A percentile compares a stretch with the other conserved stretches of the same genome.
Conservation (phyloP, 1,140 invertebrate species). For the Calosoma granatense region DNA sequence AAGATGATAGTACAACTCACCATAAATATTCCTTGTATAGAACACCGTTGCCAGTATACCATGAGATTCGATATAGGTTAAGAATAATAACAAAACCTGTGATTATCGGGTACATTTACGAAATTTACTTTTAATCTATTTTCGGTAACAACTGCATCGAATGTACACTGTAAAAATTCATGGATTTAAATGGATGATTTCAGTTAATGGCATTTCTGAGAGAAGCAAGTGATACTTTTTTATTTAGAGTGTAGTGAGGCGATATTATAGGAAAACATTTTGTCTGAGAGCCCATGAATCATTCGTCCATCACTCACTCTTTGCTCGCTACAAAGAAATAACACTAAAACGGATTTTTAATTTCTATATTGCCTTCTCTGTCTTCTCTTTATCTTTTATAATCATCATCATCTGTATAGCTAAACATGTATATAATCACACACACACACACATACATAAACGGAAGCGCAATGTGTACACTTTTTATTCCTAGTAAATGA, state of each 20-base stretch:
- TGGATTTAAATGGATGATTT: neutral
- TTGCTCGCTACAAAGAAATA: constrained; percentile 1
- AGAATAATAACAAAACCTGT: constrained; percentile 8
- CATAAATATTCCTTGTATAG: no score
- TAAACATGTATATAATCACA: no score
- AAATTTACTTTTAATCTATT: constrained; percentile 7
- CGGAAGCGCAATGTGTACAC: no score
- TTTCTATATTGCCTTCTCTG: neutral
- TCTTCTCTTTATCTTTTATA: no score
- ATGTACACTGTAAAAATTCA: neutral
- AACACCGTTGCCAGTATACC: neutral
- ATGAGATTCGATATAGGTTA: neutral
- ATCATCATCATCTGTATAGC: no score
- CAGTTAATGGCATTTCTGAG: neutral
- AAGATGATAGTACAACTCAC: neutral
- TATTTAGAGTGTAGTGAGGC: neutral
- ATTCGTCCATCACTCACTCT: constrained; percentile 5
- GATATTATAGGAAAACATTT: constrained; percentile 4
- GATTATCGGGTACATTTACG: neutral
- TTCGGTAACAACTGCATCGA: constrained; percentile 2
- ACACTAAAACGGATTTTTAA: neutral
- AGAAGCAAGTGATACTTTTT: neutral
- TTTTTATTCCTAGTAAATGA: no score
- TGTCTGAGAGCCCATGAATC: constrained; percentile 4
- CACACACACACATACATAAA: no score